phyloP scores from a whole-genome alignment of 2,888 invertebrate genomes.

The Seladonia tumulorum region DNA sequence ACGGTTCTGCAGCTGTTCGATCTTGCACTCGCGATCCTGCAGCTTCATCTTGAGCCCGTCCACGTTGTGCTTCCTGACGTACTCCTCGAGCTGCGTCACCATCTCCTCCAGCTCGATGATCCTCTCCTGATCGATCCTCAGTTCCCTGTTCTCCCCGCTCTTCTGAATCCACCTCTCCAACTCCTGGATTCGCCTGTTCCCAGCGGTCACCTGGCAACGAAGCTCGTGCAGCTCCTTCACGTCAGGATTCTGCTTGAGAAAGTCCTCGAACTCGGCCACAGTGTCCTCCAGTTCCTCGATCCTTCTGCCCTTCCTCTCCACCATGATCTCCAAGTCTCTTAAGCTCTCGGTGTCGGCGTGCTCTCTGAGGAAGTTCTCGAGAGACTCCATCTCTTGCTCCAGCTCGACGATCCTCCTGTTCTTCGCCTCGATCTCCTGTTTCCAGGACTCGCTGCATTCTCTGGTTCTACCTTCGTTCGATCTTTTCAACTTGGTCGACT shows the following conservation, averaged over 20 bases:
- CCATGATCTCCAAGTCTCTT: constrained; percentile 86
- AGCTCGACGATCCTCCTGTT: constrained; percentile 86
- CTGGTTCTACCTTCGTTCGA: constrained; percentile 11
- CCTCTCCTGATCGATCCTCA: constrained; percentile 75
- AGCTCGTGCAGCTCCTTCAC: constrained; percentile 82
- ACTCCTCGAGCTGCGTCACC: constrained; percentile 79
- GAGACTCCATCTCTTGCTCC: constrained; percentile 85
- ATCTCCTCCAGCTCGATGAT: constrained; percentile 79
- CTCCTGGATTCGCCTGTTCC: constrained; percentile 77
- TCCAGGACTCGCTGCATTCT: constrained; percentile 54
- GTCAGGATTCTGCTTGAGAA: constrained; percentile 84
- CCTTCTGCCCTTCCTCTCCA: constrained; percentile 88
- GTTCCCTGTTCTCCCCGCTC: constrained; percentile 85
- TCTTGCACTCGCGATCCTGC: constrained; percentile 77
- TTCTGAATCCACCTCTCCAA: constrained; percentile 85
- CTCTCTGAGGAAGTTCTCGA: constrained; percentile 86
- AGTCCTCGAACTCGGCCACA: constrained; percentile 86
- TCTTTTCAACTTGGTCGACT: not conserved
- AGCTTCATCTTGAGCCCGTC: constrained; percentile 77
- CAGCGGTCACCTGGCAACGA: constrained; percentile 69
- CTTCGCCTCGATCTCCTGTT: constrained; percentile 76
- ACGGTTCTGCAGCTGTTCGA: constrained; percentile 74
- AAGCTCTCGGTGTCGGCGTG: constrained; percentile 87
- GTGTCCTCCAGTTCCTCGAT: constrained; percentile 92
- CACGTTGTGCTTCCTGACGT: constrained; percentile 79